phyloP scores from a whole-genome alignment of 92 coral and sea anemone species.

The Virgularia gustaviana region DNA sequence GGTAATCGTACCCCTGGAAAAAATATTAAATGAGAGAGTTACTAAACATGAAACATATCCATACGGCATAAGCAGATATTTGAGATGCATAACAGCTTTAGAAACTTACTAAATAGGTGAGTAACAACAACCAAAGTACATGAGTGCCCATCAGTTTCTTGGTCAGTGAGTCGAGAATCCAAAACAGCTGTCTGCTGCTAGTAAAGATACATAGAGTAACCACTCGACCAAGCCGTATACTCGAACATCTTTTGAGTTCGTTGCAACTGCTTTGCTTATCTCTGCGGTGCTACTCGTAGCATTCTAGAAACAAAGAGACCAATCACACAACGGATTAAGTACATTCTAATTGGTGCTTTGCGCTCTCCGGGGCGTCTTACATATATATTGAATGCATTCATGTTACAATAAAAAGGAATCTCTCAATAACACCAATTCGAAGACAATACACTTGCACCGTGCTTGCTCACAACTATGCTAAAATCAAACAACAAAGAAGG shows the following conservation, averaged over 20 bases:
- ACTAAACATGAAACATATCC: too few species aligned
- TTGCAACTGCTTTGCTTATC: constrained; percentile 5
- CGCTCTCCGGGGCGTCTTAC: constrained; percentile 17
- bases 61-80: neutral
- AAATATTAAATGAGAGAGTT: too few species aligned
- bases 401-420: too few species aligned
- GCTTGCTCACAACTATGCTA: too few species aligned
- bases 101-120: constrained; percentile 32
- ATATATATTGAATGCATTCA: too few species aligned
- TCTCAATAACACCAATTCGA: too few species aligned
- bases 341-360: constrained; percentile 35
- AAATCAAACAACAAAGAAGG: too few species aligned
- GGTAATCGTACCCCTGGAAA: constrained; percentile 11
- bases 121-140: constrained; percentile 32
- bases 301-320: constrained; percentile 12
- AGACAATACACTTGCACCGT: too few species aligned
- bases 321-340: constrained; percentile 17
- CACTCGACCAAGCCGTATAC: constrained; percentile 6
- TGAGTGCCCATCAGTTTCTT: constrained; percentile 26
- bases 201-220: too few species aligned
- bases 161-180: neutral
- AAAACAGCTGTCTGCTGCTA: too few species aligned
- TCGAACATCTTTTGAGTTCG: neutral
- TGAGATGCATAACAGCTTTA: neutral
- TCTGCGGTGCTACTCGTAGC: neutral